phyloP scores from a whole-genome alignment of 1,140 invertebrate species.

The Drosophila pandora region DNA sequence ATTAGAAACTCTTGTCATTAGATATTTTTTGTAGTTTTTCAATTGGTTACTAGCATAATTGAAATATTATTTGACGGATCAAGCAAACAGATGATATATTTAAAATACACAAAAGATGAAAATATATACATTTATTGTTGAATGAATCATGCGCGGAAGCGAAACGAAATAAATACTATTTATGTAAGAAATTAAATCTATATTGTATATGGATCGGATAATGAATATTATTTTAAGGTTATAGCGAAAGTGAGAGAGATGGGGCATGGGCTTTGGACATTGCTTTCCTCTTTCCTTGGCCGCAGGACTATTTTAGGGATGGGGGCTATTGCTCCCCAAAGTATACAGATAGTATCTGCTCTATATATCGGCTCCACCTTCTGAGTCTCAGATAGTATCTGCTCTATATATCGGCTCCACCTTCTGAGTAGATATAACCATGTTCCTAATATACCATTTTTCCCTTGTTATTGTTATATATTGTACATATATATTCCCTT shows the following conservation, averaged over 20 bases:
- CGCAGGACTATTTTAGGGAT: too few species aligned
- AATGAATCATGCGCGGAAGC: slow-evolving; percentile 29
- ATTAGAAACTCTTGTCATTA: slow-evolving; percentile 36
- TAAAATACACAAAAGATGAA: not conserved
- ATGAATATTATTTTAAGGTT: too few species aligned
- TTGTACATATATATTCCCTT: too few species aligned
- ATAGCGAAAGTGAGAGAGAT: slow-evolving; percentile 5
- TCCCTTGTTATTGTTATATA: too few species aligned
- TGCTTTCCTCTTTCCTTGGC: too few species aligned
- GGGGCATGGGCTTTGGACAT: not conserved
- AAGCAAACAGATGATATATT: slow-evolving; percentile 1
- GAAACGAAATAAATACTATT: slow-evolving; percentile 41
- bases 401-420: too few species aligned
- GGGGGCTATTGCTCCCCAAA: too few species aligned
- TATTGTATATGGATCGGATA: not conserved
- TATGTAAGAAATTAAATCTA: slow-evolving; percentile 19
- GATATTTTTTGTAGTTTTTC: slow-evolving; percentile 16
- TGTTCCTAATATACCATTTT: too few species aligned
- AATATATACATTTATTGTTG: slow-evolving; percentile 22
- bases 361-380: too few species aligned
- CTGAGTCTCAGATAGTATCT: too few species aligned
- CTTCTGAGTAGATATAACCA: too few species aligned
- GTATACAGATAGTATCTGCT: too few species aligned
- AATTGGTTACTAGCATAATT: slow-evolving; percentile 21
- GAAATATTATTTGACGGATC: not conserved